Conservation (phyloP, 2,797 vertebrate species). For the Vireo griseus region DNA sequence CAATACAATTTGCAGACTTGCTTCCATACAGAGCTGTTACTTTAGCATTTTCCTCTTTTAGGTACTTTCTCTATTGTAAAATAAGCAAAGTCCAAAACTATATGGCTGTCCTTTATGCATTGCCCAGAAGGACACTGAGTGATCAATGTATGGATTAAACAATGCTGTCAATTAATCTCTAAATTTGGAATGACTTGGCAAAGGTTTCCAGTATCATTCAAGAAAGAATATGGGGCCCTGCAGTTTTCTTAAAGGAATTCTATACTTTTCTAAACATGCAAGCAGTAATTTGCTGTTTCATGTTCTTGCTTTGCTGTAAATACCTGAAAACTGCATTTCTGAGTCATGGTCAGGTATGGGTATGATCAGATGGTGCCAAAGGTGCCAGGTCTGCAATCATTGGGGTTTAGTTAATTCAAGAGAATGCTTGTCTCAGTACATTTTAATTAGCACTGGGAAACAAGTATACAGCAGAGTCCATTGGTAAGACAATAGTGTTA, state of each 20-base stretch:
- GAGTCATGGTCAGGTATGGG: neutral
- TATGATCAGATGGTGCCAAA: neutral
- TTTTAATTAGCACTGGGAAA: neutral
- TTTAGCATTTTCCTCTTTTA: neutral
- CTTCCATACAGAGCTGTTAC: neutral
- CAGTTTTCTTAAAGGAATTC: neutral
- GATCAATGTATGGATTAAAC: neutral
- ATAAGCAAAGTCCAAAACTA: neutral
- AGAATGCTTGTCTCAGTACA: neutral
- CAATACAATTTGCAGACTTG: neutral
- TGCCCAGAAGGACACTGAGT: neutral
- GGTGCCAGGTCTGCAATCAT: accelerated
- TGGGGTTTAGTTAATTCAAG: neutral
- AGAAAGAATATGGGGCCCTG: neutral
- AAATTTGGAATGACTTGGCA: neutral
- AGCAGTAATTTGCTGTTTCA: neutral
- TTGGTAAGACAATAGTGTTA: neutral
- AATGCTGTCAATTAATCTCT: neutral
- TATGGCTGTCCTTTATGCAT: neutral
- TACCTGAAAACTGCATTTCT: neutral
- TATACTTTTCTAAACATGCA: neutral
- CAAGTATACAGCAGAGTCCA: no score
- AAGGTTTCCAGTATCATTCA: neutral
- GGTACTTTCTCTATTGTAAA: neutral
- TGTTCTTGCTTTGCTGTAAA: neutral